A percentile compares a stretch with the other conserved stretches of the same genome.
Evolutionary conservation across 2,797 vertebrate genomes (phyloP).

Genomic region (Denticeps clupeoides): DNA sequence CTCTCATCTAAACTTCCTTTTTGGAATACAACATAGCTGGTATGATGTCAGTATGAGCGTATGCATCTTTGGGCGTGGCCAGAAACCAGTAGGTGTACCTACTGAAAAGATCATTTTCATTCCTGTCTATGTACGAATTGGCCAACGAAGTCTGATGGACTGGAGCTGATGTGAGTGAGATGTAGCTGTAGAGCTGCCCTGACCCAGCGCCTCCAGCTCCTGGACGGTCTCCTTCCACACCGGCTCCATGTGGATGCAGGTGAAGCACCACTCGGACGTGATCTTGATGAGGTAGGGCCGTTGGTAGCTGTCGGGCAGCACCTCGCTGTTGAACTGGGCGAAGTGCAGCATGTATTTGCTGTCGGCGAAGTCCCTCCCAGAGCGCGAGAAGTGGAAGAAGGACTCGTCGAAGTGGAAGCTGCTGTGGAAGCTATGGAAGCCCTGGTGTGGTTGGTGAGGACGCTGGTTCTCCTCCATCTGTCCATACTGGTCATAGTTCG

Average conservation of each 20-base stretch:
- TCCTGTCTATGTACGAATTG: too few relatives aligned
- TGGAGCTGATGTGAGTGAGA: too few relatives aligned
- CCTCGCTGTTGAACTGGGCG: conserved; percentile 76
- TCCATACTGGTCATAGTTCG: conserved; percentile 82
- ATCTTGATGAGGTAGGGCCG: conserved; percentile 93
- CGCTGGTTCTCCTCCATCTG: conserved; percentile 77
- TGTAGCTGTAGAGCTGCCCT: conserved; percentile 24
- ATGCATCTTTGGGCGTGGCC: too few relatives aligned
- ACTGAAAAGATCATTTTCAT: too few relatives aligned
- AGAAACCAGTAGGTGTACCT: too few relatives aligned
- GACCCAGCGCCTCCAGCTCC: conserved; percentile 79
- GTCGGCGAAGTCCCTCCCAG: conserved; percentile 71
- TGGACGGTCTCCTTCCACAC: conserved; percentile 86
- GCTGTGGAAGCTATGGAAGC: conserved; percentile 77
- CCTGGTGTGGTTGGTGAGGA: conserved; percentile 68
- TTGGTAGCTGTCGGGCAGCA: conserved; percentile 82
- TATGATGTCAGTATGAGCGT: too few relatives aligned
- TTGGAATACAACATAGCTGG: too few relatives aligned
- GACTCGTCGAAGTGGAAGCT: conserved; percentile 93
- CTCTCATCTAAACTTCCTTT: too few relatives aligned
- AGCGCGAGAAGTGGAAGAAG: conserved; percentile 84
- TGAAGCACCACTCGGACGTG: conserved; percentile 93
- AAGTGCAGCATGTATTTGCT: conserved; percentile 84
- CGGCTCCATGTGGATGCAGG: conserved; percentile 88
- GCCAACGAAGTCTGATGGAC: too few relatives aligned